phyloP scores from a whole-genome alignment of 2,888 invertebrate species.

The Oegoconia quadripuncta region DNA sequence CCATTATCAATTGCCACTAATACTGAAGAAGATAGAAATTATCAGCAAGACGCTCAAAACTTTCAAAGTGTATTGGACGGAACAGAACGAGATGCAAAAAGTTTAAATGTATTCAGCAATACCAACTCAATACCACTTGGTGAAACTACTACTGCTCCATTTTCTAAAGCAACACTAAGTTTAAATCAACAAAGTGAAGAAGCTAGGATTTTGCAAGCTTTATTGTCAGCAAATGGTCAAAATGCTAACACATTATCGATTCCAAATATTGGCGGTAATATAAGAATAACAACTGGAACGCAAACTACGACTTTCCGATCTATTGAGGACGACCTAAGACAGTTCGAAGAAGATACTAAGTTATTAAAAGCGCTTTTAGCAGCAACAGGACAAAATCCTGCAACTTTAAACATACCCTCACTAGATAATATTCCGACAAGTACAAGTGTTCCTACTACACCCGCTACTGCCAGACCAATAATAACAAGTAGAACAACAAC shows the following conservation, averaged over 20 bases:
- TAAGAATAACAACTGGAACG: conserved; percentile 27
- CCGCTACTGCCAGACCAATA: conserved; percentile 17
- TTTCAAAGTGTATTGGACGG: conserved; percentile 46
- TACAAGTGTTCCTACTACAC: conserved; percentile 29
- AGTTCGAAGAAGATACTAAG: conserved; percentile 70
- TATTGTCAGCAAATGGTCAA: conserved; percentile 47
- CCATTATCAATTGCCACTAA: conserved; percentile 36
- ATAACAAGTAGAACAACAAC: conserved; percentile 23
- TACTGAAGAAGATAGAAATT: conserved; percentile 46
- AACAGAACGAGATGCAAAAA: conserved; percentile 62
- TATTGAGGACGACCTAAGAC: conserved; percentile 65
- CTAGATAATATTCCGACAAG: conserved; percentile 37
- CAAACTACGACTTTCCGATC: conserved; percentile 55
- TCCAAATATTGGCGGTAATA: conserved; percentile 31
- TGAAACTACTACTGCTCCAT: conserved; percentile 27
- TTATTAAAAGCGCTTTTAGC: conserved; percentile 63
- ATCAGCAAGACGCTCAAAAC: conserved; percentile 49
- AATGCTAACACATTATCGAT: conserved; percentile 33
- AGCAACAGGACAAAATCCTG: conserved; percentile 65
- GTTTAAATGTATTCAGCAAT: conserved; percentile 43
- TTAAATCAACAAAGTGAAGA: conserved; percentile 38
- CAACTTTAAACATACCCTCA: conserved; percentile 55
- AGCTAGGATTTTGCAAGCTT: conserved; percentile 51
- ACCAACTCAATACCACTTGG: conserved; percentile 27
- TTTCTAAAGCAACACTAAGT: conserved; percentile 23